Base-by-base conservation (phyloP, 2,797 vertebrate genomes). In the Gallinago solitaria region DNA sequence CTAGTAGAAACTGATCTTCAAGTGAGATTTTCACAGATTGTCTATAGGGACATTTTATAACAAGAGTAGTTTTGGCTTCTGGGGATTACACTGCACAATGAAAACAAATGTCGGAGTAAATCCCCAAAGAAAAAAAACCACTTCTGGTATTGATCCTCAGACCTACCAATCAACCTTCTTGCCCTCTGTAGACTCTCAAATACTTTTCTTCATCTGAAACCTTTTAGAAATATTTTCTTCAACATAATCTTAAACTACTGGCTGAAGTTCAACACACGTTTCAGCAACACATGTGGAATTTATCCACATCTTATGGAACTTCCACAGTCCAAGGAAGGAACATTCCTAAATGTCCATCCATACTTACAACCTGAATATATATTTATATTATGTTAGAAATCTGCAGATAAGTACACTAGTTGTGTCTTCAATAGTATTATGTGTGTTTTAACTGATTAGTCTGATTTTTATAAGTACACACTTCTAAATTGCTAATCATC, bases 51-150 rank as follows among this genome's bases (percentile, higher is more conserved):
- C 53, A 53, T 90, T 87, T 91, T 95, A 91, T n/a, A 96, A 84
- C 64, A 95, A 87, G 96, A 96, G 93, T 68, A 48, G 81, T 89
- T 94, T 95, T 51, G 89, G 68, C 60, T 96, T 84, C 11, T 95
- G 93, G 69, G 70, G 73, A 96, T 97, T 96, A 97, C 20, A 82
- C 45, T 94, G 60, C 90, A 83, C 97, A 97, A 96, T 59, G 84
- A 97, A 97, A 98, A 96, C 86, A 94, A 96, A 96, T 78, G 95
- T 97, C 89, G 94, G 87, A 92, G 88, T 92, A 97, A 97, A 96
- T 96, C 86, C 92, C 77, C 48, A 65, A 54, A 91, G 64, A n/a
- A 90, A 97, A 89, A 97, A 81, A 47, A 1, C 43, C 43, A 87
- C 81, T 97, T 95, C 83, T 97, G 80, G 33, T 90, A 94, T 93